Base-by-base conservation (phyloP, 2,797 vertebrate species). In the Muraenolepis orangiensis region DNA sequence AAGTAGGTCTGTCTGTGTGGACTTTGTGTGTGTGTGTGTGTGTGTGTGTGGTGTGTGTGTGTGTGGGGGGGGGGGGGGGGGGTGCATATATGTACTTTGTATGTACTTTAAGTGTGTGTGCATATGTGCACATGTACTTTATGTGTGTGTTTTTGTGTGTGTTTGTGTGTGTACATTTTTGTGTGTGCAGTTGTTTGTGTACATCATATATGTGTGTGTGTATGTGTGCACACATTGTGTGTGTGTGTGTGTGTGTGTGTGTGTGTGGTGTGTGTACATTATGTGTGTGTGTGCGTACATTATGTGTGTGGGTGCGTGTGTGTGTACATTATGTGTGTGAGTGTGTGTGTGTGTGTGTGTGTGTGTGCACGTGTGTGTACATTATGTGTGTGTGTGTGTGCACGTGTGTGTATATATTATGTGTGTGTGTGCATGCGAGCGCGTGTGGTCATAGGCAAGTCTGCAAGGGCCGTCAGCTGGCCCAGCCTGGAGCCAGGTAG, bases 401-500 rank as follows among this genome's bases (percentile, higher is more conserved):
- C 70, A 31, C 66, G 28, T 73, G 38, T 67, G 30, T 67, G 38
- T 78, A 28, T 46, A 42, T 42, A 13, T 16, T 7, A 13, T 42
- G 4, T 64, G 82, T 76, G 73, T 70, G n/a, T 69, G 67, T 66
- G 73, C 66, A 67, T 6, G 68, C 72, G n/a, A 74, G 51, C 12
- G 69, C 26, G 70, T 40, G 36, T 66, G 26, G 46, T 32, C 68
- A 66, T 18, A 31, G 57, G 11, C 70, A 34, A 42, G 69, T 40
- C 57, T 40, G 28, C 14, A 72, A 74, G 51, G 61, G 72, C 23
- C 64, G 76, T 79, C 38, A 72, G 77, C 86, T 82, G 87, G 83
- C 76, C 82, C 74, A 80, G 86, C 85, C 90, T 82, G 84, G 83
- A 91, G 87, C 75, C 86, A 89, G 88, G 90, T 90, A 91, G 84